A percentile compares a stretch with the other conserved stretches of the same genome.
These are phyloP conservation scores for Allobates femoralis DNA, from an alignment of 2,797 vertebrate genomes.

Conservation along the genomic window DNA sequence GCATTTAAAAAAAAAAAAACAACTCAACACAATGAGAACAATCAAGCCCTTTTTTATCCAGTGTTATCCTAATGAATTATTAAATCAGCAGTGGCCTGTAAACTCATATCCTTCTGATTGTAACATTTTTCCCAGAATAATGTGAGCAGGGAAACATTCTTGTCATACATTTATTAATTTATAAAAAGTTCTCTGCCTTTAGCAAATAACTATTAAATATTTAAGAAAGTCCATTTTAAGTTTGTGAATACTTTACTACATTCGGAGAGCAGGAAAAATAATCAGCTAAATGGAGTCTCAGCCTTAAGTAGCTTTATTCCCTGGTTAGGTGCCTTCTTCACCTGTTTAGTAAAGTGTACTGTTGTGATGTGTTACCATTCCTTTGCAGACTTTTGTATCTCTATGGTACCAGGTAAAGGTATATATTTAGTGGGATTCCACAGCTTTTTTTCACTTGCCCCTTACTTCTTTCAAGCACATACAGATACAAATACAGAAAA, in stretches of 20 bases:
- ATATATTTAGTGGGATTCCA: too few relatives aligned
- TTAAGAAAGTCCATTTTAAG: conserved; percentile 18
- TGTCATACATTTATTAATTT: conserved; percentile 44
- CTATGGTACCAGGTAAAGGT: too few relatives aligned
- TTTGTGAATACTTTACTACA: conserved; percentile 2
- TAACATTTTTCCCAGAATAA: conserved; percentile 31
- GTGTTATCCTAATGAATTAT: conserved; percentile 51
- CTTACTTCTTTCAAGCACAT: too few relatives aligned
- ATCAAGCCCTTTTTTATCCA: conserved; percentile 34
- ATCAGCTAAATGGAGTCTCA: not conserved
- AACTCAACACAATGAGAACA: conserved; percentile 40
- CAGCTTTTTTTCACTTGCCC: too few relatives aligned
- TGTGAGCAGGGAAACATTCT: conserved; percentile 20
- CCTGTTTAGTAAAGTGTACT: too few relatives aligned
- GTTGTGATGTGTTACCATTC: too few relatives aligned
- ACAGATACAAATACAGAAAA: too few relatives aligned
- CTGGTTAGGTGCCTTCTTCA: not conserved
- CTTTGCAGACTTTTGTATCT: too few relatives aligned
- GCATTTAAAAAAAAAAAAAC: conserved; percentile 49
- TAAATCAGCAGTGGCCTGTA: conserved; percentile 33
- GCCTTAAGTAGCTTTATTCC: not conserved
- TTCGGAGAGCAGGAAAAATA: conserved; percentile 1
- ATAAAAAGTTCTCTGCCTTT: conserved; percentile 34
- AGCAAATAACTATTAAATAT: conserved; percentile 46
- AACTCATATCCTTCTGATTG: conserved; percentile 30